phyloP scores from a whole-genome alignment of 2,888 invertebrate genomes.

The Drosophila acutilabella region DNA sequence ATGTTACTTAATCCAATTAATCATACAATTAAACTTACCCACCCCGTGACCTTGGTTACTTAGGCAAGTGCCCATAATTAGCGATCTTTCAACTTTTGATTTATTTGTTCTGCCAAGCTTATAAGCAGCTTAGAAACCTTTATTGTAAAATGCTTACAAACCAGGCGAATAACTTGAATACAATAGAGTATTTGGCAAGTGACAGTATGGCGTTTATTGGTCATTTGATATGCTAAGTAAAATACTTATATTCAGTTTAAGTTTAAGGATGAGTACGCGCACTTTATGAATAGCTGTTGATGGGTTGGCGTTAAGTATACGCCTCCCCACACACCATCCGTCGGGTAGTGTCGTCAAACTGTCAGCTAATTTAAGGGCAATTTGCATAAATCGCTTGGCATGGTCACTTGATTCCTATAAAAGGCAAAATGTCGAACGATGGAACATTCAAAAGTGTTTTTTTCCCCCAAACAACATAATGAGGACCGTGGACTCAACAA shows the following conservation, averaged over 20 bases:
- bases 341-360: slow-evolving; percentile 4
- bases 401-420: slow-evolving; percentile 21
- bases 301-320: slow-evolving; percentile 35
- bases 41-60: too few species aligned
- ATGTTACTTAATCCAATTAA: too few species aligned
- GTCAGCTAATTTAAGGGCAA: slow-evolving; percentile 55
- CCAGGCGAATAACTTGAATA: not conserved
- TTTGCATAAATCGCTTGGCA: slow-evolving; percentile 55
- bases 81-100: too few species aligned
- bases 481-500: slow-evolving; percentile 45
- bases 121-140: too few species aligned
- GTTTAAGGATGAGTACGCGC: not conserved
- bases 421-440: slow-evolving; percentile 5
- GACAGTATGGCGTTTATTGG: slow-evolving; percentile 6
- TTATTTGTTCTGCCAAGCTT: too few species aligned
- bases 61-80: too few species aligned
- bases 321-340: not conserved
- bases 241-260: not conserved
- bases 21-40: too few species aligned
- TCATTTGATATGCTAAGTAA: slow-evolving; percentile 11
- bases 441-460: slow-evolving; percentile 8
- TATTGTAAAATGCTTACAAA: too few species aligned
- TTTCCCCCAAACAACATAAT: slow-evolving; percentile 9
- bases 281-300: slow-evolving; percentile 13
- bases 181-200: not conserved